Evolutionary conservation across 1,140 invertebrate species (phyloP).

Genomic region (Papilio dardanus): DNA sequence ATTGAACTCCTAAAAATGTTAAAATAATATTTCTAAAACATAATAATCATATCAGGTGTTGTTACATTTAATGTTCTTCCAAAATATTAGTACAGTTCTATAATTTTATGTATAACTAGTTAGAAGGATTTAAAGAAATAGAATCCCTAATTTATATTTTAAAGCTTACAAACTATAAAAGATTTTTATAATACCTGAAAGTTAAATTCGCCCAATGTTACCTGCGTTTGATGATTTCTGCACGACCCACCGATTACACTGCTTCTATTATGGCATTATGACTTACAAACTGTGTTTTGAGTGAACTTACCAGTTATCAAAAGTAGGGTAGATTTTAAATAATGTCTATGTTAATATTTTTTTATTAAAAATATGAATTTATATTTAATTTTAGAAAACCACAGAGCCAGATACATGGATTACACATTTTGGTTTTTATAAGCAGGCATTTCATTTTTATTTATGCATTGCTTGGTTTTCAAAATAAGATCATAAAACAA

Average conservation of each 20-base stretch:
- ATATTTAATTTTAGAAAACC: too few relatives aligned
- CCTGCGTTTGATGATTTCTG: conserved; percentile 29
- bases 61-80: not conserved
- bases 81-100: not conserved
- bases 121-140: not conserved
- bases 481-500: too few relatives aligned
- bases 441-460: not conserved
- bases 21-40: not conserved
- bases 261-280: conserved; percentile 24
- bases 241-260: not conserved
- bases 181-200: conserved; percentile 4
- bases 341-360: not conserved
- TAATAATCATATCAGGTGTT: conserved; percentile 7
- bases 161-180: not conserved
- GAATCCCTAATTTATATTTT: not conserved
- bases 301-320: not conserved
- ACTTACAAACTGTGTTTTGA: conserved; percentile 3
- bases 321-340: not conserved
- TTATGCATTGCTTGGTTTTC: not conserved
- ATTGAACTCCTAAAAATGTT: conserved; percentile 71
- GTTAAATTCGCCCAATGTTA: not conserved
- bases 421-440: too few relatives aligned
- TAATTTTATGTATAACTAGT: not conserved
- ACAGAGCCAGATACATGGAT: too few relatives aligned
- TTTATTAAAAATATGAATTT: too few relatives aligned